These are phyloP conservation scores for Peucedramus taeniatus DNA, from an alignment of 2,113 vertebrate species.

Conservation along the genomic window DNA sequence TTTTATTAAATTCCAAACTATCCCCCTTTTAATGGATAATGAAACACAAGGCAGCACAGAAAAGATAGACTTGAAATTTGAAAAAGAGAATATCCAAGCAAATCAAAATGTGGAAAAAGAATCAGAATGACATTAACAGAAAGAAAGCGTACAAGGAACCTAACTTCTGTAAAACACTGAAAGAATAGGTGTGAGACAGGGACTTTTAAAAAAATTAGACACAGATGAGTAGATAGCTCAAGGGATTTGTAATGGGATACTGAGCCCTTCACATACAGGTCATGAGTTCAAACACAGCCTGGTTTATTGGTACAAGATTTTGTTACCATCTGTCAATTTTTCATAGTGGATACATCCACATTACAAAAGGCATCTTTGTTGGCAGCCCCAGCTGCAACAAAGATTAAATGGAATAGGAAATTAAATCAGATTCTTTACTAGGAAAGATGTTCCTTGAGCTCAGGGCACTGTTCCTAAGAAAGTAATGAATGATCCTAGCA, in stretches of 20 bases:
- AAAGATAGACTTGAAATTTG: background rate
- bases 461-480: background rate
- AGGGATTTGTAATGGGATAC: constrained; percentile 10
- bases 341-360: background rate
- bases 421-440: background rate
- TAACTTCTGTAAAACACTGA: background rate
- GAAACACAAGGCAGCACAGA: background rate
- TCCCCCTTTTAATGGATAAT: background rate
- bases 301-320: constrained; percentile 26
- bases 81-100: background rate
- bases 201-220: background rate
- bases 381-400: background rate
- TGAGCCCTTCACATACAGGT: background rate
- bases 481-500: background rate
- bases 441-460: background rate
- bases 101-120: background rate
- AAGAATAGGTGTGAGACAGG: background rate
- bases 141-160: background rate
- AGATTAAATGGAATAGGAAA: background rate
- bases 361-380: background rate
- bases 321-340: constrained; percentile 52
- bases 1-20: background rate
- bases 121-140: background rate
- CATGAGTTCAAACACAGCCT: constrained; percentile 34
- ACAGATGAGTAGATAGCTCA: constrained; percentile 2